These are phyloP conservation scores for Cyclargus thomasi DNA, from an alignment of 1,140 invertebrate species.

Conservation along the genomic window DNA sequence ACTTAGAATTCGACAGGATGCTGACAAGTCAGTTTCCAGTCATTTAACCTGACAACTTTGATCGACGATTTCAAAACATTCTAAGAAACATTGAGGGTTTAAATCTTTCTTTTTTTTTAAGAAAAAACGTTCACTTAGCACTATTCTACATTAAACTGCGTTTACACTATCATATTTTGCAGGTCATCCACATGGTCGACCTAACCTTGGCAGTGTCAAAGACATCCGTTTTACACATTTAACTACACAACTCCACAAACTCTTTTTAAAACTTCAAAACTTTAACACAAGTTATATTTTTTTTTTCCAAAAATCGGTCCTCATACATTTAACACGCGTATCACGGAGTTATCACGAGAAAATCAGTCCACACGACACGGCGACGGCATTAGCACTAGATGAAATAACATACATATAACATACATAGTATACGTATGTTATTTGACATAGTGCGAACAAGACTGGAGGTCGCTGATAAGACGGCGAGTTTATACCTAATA, in stretches of 20 bases:
- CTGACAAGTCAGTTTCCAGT: too few relatives aligned
- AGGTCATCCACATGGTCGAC: neutral
- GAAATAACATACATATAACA: conserved; percentile 15
- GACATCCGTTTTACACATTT: neutral
- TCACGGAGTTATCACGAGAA: neutral
- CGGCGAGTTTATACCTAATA: conserved; percentile 10
- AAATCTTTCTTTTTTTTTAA: too few relatives aligned
- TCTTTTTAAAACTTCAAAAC: neutral
- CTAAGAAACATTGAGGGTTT: too few relatives aligned
- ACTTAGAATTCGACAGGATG: too few relatives aligned
- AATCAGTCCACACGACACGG: neutral
- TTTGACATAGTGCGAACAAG: conserved; percentile 25
- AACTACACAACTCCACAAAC: neutral
- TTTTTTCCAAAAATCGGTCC: too few relatives aligned
- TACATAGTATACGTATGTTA: too few relatives aligned
- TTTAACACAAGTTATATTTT: too few relatives aligned
- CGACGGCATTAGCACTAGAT: neutral
- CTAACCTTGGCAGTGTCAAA: neutral
- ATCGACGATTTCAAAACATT: too few relatives aligned
- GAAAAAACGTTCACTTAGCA: too few relatives aligned
- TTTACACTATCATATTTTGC: neutral
- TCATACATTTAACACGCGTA: neutral
- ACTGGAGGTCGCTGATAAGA: conserved; percentile 57
- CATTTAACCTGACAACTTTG: too few relatives aligned
- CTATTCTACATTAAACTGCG: too few relatives aligned